phyloP scores from a whole-genome alignment of 1,140 invertebrate species.

The Chymomyza costata region DNA sequence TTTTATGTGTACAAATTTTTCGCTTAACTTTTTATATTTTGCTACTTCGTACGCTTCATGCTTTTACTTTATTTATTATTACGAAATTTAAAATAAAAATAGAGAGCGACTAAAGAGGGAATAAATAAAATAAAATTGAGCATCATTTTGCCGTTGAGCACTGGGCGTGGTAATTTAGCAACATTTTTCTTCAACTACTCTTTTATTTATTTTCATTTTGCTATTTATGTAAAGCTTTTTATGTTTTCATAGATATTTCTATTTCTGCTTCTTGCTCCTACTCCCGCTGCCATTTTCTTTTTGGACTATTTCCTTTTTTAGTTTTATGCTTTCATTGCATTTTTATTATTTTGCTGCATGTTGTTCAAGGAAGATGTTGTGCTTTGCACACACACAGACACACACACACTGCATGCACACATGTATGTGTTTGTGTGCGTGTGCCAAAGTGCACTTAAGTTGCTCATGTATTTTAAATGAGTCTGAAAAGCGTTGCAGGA shows the following conservation, averaged over 20 bases:
- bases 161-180: constrained; percentile 26
- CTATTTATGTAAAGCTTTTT: constrained; percentile 28
- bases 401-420: constrained; percentile 27
- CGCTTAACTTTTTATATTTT: constrained; percentile 50
- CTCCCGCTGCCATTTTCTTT: background rate
- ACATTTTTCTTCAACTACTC: constrained; percentile 34
- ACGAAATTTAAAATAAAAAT: constrained; percentile 27
- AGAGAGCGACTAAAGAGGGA: no score
- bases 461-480: constrained; percentile 75
- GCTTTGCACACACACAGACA: constrained; percentile 3
- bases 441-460: constrained; percentile 74
- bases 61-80: constrained; percentile 45
- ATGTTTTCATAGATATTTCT: constrained; percentile 11
- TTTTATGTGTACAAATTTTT: constrained; percentile 68
- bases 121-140: no score
- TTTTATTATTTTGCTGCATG: constrained; percentile 63
- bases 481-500: constrained; percentile 68
- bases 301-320: constrained; percentile 51
- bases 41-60: constrained; percentile 13
- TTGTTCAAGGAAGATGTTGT: constrained; percentile 46
- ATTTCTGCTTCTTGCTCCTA: background rate
- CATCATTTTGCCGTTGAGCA: constrained; percentile 29
- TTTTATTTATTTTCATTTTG: constrained; percentile 4
- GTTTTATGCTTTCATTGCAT: constrained; percentile 68
- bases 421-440: constrained; percentile 21